Conservation (phyloP, 64 coral and sea anemone species). For the Acropora yongei region DNA sequence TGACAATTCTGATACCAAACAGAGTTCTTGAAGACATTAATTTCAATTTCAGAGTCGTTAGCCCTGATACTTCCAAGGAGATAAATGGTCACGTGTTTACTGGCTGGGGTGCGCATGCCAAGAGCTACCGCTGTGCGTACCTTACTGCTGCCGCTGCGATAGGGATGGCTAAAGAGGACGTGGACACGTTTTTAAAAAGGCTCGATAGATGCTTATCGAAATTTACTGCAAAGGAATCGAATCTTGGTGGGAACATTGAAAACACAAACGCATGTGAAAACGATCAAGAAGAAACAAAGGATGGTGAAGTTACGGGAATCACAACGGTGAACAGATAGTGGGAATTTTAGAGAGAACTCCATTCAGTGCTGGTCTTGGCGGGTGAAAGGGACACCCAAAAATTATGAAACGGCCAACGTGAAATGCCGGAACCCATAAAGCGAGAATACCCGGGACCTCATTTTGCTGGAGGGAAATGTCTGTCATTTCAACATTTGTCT, state of each 20-base stretch:
- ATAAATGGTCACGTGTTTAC: slow-evolving; percentile 90
- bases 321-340: slow-evolving; percentile 11
- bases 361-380: neutral
- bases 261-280: neutral
- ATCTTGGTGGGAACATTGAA: neutral
- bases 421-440: no score
- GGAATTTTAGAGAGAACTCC: neutral
- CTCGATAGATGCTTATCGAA: slow-evolving; percentile 93
- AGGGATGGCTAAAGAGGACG: slow-evolving; percentile 92
- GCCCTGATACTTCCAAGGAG: slow-evolving; percentile 76
- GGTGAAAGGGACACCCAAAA: neutral
- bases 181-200: slow-evolving; percentile 93
- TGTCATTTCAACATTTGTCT: no score
- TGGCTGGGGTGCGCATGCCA: slow-evolving; percentile 95
- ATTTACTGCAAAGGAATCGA: slow-evolving; percentile 18
- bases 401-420: no score
- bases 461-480: no score
- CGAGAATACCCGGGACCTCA: no score
- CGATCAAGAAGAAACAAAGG: neutral
- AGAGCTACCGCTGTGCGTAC: slow-evolving; percentile 88
- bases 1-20: neutral
- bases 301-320: neutral
- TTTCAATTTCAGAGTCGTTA: slow-evolving; percentile 68
- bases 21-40: neutral
- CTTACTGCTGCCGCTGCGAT: slow-evolving; percentile 94